A percentile compares a stretch with the other conserved stretches of the same genome.
Evolutionary conservation across 2,113 vertebrate species (phyloP).

Genomic region (Brachyhypopomus gauderio): DNA sequence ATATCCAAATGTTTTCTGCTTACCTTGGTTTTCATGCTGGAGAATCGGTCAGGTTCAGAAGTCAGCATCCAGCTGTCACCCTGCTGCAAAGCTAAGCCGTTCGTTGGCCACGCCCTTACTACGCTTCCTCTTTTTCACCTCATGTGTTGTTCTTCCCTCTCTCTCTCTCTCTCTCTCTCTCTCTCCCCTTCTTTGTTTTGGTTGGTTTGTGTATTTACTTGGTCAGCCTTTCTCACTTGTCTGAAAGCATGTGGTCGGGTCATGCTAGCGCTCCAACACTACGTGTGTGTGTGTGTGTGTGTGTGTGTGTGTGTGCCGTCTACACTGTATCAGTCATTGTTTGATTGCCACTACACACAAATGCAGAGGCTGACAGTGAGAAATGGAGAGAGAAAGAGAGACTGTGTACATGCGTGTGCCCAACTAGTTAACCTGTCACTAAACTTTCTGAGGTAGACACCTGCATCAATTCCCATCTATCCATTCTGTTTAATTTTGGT

Average conservation of each 20-base stretch:
- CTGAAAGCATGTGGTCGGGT: not conserved
- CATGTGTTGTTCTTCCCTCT: not conserved
- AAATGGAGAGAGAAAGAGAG: not conserved
- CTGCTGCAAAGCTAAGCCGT: not conserved
- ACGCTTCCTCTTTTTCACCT: slow-evolving; percentile 36
- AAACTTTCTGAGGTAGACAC: too few species aligned
- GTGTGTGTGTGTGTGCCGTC: not conserved
- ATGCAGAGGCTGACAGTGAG: not conserved
- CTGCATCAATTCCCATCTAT: too few species aligned
- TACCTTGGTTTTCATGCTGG: slow-evolving; percentile 41
- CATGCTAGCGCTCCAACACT: not conserved
- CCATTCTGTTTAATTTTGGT: not conserved
- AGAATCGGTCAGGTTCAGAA: not conserved
- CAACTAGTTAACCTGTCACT: too few species aligned
- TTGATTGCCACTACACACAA: not conserved
- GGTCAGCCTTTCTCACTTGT: slow-evolving; percentile 27
- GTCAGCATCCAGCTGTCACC: not conserved
- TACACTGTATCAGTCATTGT: not conserved
- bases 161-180: not conserved
- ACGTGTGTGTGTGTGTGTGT: not conserved
- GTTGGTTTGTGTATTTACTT: slow-evolving; percentile 23
- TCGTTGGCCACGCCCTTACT: slow-evolving; percentile 29
- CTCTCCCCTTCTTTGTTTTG: not conserved
- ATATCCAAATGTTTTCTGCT: slow-evolving; percentile 10
- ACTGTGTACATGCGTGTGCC: too few species aligned